These are phyloP conservation scores for Temnothorax longispinosus DNA, from an alignment of 1,140 invertebrate genomes.

Conservation along the genomic window DNA sequence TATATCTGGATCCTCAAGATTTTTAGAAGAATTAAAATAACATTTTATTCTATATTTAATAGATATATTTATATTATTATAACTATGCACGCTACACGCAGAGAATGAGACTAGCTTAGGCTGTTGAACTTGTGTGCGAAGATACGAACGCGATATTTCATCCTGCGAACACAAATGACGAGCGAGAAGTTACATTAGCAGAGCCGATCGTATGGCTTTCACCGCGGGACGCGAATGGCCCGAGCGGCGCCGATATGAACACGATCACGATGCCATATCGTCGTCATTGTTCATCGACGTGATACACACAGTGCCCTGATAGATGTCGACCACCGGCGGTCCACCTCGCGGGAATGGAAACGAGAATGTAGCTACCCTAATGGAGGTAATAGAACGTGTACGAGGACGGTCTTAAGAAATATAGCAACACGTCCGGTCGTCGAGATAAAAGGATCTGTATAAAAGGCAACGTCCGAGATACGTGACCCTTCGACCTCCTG, in stretches of 20 bases:
- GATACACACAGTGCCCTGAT: slow-evolving; percentile 37
- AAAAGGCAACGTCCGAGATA: not conserved
- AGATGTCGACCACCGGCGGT: slow-evolving; percentile 26
- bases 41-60: not conserved
- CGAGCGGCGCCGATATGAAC: slow-evolving; percentile 24
- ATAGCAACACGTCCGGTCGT: not conserved
- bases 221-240: slow-evolving; percentile 2
- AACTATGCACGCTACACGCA: not conserved
- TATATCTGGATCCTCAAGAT: not conserved
- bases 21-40: not conserved
- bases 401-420: slow-evolving; percentile 19
- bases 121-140: not conserved
- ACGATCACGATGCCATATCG: slow-evolving; percentile 14
- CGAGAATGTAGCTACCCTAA: slow-evolving; percentile 41
- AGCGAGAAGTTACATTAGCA: slow-evolving; percentile 21
- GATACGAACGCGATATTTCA: not conserved
- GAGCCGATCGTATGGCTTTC: slow-evolving; percentile 27
- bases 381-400: slow-evolving; percentile 45
- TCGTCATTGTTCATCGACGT: slow-evolving; percentile 41
- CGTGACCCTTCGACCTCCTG: slow-evolving; percentile 23
- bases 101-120: not conserved
- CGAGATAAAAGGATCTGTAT: slow-evolving; percentile 36
- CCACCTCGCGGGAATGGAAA: not conserved
- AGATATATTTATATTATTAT: not conserved
- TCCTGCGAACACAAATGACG: not conserved